These are phyloP conservation scores for Sycophila texana DNA, from an alignment of 2,888 invertebrate species.

Conservation along the genomic window DNA sequence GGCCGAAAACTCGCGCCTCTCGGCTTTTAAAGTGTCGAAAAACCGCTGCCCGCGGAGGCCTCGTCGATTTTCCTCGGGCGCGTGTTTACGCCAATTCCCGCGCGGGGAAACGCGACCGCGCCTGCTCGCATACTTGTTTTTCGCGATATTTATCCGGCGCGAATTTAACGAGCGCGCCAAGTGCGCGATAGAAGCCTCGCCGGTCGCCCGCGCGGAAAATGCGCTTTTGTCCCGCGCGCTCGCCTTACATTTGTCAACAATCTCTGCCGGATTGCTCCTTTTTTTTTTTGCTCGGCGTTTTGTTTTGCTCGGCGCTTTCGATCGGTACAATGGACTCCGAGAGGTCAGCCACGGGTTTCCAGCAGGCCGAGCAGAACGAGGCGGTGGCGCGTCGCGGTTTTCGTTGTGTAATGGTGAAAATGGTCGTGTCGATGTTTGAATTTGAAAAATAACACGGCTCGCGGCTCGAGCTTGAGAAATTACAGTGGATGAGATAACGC, in stretches of 20 bases:
- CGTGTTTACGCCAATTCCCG: slow-evolving; percentile 1
- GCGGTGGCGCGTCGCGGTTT: background rate
- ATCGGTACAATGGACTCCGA: too few relatives aligned
- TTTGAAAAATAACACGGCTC: background rate
- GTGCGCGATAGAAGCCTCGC: background rate
- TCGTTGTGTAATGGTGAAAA: background rate
- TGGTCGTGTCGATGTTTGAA: background rate
- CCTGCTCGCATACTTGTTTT: slow-evolving; percentile 23
- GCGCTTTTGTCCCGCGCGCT: background rate
- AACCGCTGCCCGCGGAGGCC: background rate
- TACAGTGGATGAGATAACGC: too few relatives aligned
- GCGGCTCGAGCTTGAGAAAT: too few relatives aligned
- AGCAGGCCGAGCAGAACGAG: background rate
- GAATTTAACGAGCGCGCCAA: slow-evolving; percentile 6
- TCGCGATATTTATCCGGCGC: slow-evolving; percentile 13
- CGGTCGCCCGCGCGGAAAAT: background rate
- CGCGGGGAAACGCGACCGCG: slow-evolving; percentile 6
- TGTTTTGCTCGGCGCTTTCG: background rate
- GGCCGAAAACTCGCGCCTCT: too few relatives aligned
- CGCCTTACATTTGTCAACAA: slow-evolving; percentile 7
- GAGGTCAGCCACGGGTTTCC: too few relatives aligned
- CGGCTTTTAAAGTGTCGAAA: background rate
- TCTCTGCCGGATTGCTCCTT: background rate
- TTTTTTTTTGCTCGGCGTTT: background rate
- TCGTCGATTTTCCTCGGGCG: slow-evolving; percentile 3